Evolutionary conservation across 2,113 vertebrate genomes (phyloP).

Genomic region (Dicrurus megarhynchus): DNA sequence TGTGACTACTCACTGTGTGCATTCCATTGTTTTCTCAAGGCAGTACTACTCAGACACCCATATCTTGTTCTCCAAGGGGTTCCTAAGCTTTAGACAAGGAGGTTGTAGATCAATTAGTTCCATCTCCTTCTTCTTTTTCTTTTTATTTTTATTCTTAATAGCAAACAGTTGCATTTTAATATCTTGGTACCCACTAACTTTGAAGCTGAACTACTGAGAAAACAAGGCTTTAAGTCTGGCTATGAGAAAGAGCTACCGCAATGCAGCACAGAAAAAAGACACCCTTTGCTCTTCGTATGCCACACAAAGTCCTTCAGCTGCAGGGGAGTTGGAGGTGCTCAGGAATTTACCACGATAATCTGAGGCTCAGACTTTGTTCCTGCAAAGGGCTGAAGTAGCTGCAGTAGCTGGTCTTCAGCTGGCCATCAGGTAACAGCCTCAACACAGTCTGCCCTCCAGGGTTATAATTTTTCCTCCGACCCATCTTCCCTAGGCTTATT

Average conservation of each 20-base stretch:
- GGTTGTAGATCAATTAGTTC: not conserved
- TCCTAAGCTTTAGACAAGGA: not conserved
- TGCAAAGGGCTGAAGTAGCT: not conserved
- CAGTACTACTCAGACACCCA: not conserved
- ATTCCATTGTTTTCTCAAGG: not conserved
- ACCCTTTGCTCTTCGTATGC: not conserved
- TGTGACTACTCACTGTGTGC: not conserved
- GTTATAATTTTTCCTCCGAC: not conserved
- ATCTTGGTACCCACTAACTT: not conserved
- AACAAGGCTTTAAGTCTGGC: not conserved
- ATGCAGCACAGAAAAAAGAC: not conserved
- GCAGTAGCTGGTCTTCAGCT: not conserved
- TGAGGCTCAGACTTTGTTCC: not conserved
- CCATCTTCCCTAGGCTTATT: not conserved
- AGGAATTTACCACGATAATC: not conserved
- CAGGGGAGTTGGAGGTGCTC: not conserved
- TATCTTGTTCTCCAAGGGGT: not conserved
- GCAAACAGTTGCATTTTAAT: not conserved
- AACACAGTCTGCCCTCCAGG: not conserved
- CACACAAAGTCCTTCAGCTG: rapidly evolving
- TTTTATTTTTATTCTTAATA: not conserved
- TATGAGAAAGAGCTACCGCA: not conserved
- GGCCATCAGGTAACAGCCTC: not conserved
- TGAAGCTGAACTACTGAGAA: not conserved
- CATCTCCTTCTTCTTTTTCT: not conserved